Percentiles rank a stretch among this genome's conserved stretches.
phyloP scores from a whole-genome alignment of 2,888 invertebrate genomes.

The Aspidiotus rigidus region DNA sequence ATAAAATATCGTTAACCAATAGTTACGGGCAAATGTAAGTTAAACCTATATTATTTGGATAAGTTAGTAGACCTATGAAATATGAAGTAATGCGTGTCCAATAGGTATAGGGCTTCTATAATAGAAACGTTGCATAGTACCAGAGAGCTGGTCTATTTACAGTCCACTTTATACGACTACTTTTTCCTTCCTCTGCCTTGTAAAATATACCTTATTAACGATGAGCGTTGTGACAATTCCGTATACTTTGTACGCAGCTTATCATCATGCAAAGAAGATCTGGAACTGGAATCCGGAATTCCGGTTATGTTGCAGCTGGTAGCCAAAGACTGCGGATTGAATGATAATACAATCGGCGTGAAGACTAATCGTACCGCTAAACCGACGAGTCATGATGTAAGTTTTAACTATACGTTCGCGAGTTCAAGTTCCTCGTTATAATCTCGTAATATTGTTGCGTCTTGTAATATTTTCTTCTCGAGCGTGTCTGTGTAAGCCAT shows the following conservation, averaged over 20 bases:
- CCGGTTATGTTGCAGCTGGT: slow-evolving; percentile 63
- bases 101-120: too few species aligned
- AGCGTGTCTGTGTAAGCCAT: too few species aligned
- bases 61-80: too few species aligned
- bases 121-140: too few species aligned
- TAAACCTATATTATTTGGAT: too few species aligned
- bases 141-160: too few species aligned
- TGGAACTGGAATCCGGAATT: slow-evolving; percentile 63
- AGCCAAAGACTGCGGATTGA: slow-evolving; percentile 62
- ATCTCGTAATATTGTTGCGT: too few species aligned
- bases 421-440: too few species aligned
- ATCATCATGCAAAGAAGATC: slow-evolving; percentile 67
- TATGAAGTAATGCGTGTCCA: too few species aligned
- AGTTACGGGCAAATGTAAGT: slow-evolving; percentile 69
- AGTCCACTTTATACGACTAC: neutral
- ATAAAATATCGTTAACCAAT: slow-evolving; percentile 72
- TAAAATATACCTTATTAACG: neutral
- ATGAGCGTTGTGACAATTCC: neutral
- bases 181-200: slow-evolving; percentile 12
- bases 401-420: neutral
- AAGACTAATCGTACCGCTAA: neutral
- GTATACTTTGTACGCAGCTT: slow-evolving; percentile 47
- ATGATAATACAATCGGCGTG: slow-evolving; percentile 7
- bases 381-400: slow-evolving; percentile 6
- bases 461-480: too few species aligned